phyloP scores from a whole-genome alignment of 2,888 invertebrate genomes.

The Eristalis tenax region DNA sequence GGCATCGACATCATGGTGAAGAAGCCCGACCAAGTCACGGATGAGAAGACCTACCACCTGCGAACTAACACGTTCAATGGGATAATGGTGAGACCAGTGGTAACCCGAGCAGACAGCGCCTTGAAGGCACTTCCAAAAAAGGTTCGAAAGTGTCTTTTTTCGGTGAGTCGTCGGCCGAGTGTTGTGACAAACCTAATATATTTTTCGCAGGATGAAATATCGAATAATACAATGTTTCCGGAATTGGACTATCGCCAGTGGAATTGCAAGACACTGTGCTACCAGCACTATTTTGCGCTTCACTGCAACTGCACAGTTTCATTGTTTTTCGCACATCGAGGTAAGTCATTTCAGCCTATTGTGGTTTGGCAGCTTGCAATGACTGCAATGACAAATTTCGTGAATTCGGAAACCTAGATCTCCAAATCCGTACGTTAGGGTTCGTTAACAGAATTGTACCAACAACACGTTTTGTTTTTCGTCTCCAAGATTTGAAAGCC shows the following conservation, averaged over 20 bases:
- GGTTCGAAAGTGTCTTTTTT: conserved; percentile 76
- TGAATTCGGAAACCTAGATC: too few species aligned
- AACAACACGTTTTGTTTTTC: too few species aligned
- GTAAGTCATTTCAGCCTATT: conserved; percentile 49
- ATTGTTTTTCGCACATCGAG: conserved; percentile 73
- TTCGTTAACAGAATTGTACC: too few species aligned
- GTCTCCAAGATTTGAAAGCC: too few species aligned
- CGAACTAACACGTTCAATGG: conserved; percentile 75
- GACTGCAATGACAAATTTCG: too few species aligned
- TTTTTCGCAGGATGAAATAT: conserved; percentile 73
- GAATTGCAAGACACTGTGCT: conserved; percentile 77
- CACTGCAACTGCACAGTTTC: conserved; percentile 77
- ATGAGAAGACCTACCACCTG: conserved; percentile 70
- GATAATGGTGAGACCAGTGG: conserved; percentile 75
- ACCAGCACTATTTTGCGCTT: conserved; percentile 74
- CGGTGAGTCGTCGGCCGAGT: conserved; percentile 66
- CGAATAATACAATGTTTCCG: conserved; percentile 45
- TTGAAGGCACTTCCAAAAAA: conserved; percentile 72
- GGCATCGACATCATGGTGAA: conserved; percentile 75
- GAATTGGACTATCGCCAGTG: conserved; percentile 74
- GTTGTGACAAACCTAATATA: too few species aligned
- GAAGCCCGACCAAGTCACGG: conserved; percentile 75
- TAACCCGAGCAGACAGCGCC: conserved; percentile 73
- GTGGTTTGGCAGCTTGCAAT: not conserved
- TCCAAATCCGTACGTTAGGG: too few species aligned